Evolutionary conservation across 1,140 invertebrate species (phyloP), one percentile per base, ranked within the genome.

Genomic region (Zeugodacus cucurbitae): DNA sequence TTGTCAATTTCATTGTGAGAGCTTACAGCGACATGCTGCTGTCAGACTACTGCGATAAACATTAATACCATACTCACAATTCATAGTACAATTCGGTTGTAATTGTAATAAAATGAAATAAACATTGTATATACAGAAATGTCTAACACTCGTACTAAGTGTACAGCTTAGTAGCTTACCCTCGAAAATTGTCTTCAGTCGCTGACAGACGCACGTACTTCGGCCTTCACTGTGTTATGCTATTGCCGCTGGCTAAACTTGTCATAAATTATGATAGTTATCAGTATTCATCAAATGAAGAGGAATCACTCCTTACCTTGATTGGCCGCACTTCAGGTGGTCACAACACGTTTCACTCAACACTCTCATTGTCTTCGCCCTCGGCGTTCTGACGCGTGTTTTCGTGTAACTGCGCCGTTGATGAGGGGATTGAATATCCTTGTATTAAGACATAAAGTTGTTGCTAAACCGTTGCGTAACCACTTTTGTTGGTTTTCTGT

Each of bases 231-330:
- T 29, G 34, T 17, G 32, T 32, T 5, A 1, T 41, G 70, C 10
- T 74, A 74, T 32, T 22, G 70, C 70, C 70, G 17, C 22, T 44
- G 17, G 70, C 20, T 74, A 74, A 74, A 74, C 32, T 22, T 14
- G 34, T 74, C 70, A 74, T 41, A 37, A 74, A 74, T 74, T 37
- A 74, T n/a, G 70, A 41, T 74, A 41, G 32, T 74, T 74, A 74
- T 74, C 70, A 74, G 70, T 41, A 74, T 74, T 74, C 34, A 74
- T 74, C 32, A 22, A 20, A 74, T 44, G 70, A 74, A 74, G 34
- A 41, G 34, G 32, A 41, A 44, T 74, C 32, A 74, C 37, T 74
- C 20, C 41, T 7, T 54, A 54, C 48, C 48, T 74, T 74, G 70
- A 74, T 74, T 74, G 29, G 29, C 32, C 2, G 37, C 14, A 41